These are phyloP conservation scores for Thamnaconus septentrionalis DNA, from an alignment of 2,113 vertebrate genomes.

Conservation along the genomic window DNA sequence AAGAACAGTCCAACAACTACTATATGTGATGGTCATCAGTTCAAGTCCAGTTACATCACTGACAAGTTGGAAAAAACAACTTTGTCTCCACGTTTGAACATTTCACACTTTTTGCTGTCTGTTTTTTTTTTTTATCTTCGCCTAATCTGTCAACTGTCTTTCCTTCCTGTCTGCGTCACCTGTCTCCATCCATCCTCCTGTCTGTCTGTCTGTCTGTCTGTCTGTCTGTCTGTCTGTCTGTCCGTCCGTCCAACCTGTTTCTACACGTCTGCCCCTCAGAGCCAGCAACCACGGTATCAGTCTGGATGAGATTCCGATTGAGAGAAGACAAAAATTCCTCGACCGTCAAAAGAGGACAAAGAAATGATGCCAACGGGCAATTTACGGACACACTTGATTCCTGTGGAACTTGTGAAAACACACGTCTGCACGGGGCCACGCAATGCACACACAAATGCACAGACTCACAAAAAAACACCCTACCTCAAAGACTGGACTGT, in stretches of 20 bases:
- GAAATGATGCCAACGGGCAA: conserved; percentile 32
- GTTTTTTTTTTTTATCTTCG: too few species aligned
- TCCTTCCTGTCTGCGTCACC: too few species aligned
- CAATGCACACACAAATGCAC: too few species aligned
- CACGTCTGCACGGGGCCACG: too few species aligned
- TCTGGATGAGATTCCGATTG: conserved; percentile 82
- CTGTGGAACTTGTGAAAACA: too few species aligned
- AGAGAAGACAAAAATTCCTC: conserved; percentile 77
- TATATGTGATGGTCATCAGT: neutral
- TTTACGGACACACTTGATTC: too few species aligned
- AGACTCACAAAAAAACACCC: too few species aligned
- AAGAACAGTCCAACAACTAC: neutral
- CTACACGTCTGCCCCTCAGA: conserved; percentile 50
- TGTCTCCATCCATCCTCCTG: neutral
- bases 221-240: neutral
- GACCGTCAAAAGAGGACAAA: conserved; percentile 71
- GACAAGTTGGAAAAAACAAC: too few species aligned
- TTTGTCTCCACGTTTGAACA: too few species aligned
- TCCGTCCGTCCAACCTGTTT: neutral
- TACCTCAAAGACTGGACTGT: too few species aligned
- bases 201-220: neutral
- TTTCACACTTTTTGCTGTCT: too few species aligned
- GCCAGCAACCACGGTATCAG: conserved; percentile 84
- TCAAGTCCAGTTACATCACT: too few species aligned
- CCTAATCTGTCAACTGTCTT: neutral